Evolutionary conservation across 1,140 invertebrate species (phyloP), one percentile per base, ranked within the genome.

Genomic region (Drosophila orosa): DNA sequence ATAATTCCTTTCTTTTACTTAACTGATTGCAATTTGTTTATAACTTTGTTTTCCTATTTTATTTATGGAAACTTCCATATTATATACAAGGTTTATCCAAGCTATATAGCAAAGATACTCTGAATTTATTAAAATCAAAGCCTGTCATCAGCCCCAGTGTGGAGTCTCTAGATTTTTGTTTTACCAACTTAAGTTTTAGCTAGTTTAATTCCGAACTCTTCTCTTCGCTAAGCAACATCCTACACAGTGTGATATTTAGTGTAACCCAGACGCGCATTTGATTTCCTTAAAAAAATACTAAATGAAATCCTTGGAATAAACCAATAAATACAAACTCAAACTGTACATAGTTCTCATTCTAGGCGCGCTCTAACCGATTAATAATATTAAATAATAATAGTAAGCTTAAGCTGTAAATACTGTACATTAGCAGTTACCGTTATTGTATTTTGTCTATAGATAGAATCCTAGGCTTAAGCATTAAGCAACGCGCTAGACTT

Each of bases 221-320:
- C 69, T 68, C 61, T 65, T 77, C 79, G 83, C 83, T 83, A 91
- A 86, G 83, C 79, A 86, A 86, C 87, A 91, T 91, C 90, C 90
- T 91, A 91, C 81, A 74, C 76, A 90, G 90, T 91, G 90, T 91
- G 90, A 91, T 91, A 91, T 91, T 91, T 91, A 91, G 79, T 80
- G 69, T 91, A 90, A 83, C 58, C 76, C 82, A 79, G 66, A 68
- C 57, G 83, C 83, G 83, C 74, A 75, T 81, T 71, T 81, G 78
- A 42, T 33, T 31, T 56, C 29, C 17, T 37, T 13, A 40, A 15
- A 31, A 40, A 27, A 7, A 9, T 25, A 45, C 6, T 25, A 31
- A 35, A 40, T 40, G 37, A 24, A 63, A 17, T 33, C 17, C 35
- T 33, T 31, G 24, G 17, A 47, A 44, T 31, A 39, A 6, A 24